These are phyloP conservation scores for Phenganax stokvisi DNA, from an alignment of 92 coral and sea anemone species.

Conservation along the genomic window DNA sequence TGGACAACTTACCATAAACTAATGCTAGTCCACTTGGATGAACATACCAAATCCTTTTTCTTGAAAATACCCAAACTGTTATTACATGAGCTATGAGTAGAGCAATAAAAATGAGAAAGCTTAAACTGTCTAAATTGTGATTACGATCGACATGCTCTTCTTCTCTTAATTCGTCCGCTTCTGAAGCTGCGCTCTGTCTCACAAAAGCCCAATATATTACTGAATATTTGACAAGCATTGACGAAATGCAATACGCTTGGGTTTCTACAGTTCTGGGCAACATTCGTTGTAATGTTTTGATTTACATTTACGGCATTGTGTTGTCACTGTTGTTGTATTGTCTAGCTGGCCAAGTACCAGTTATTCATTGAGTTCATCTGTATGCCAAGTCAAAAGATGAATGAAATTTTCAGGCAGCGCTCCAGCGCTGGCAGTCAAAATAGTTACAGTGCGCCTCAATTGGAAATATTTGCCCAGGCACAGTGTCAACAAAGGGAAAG, in stretches of 20 bases:
- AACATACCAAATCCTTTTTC: conserved; percentile 52
- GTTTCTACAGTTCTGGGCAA: neutral
- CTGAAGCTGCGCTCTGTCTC: conserved; percentile 16
- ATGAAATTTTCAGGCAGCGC: neutral
- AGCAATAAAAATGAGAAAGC: conserved; percentile 42
- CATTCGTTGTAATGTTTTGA: neutral
- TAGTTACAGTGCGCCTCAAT: too few relatives aligned
- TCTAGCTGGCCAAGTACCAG: conserved; percentile 22
- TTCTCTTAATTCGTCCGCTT: conserved; percentile 22
- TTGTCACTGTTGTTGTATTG: conserved; percentile 14
- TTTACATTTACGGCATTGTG: neutral
- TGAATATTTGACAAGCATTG: conserved; percentile 23
- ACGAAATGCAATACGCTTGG: neutral
- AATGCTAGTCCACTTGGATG: conserved; percentile 58
- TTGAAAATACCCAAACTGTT: conserved; percentile 51
- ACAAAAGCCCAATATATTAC: conserved; percentile 1
- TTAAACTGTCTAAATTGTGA: conserved; percentile 51
- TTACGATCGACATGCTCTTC: conserved; percentile 45
- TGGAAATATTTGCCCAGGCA: too few relatives aligned
- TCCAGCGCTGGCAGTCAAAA: neutral
- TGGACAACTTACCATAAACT: conserved; percentile 47
- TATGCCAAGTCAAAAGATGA: neutral
- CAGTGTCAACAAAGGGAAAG: too few relatives aligned
- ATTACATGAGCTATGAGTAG: conserved; percentile 49
- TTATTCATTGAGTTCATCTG: neutral